Evolutionary conservation across 1,140 invertebrate genomes (phyloP).

Genomic region (Aethina tumida): DNA sequence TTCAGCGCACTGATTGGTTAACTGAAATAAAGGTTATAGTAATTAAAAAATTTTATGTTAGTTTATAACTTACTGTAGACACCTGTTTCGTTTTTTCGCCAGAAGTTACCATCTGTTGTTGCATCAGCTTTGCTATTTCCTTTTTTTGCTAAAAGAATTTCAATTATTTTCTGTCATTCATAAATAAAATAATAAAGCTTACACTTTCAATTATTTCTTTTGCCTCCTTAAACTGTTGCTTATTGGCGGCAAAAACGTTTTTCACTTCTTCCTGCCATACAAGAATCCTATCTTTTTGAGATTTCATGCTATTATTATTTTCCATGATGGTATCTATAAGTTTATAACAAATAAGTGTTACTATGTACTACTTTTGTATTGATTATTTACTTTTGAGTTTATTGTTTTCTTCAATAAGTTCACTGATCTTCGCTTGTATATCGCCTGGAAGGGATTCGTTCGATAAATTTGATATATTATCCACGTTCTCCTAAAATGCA

Average conservation of each 20-base stretch:
- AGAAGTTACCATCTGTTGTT: conserved; percentile 2
- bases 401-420: conserved; percentile 17
- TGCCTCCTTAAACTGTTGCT: conserved; percentile 42
- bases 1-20: no score
- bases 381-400: conserved; percentile 13
- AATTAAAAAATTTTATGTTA: no score
- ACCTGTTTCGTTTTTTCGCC: not conserved
- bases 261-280: conserved; percentile 41
- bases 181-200: conserved; percentile 8
- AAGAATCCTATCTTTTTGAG: conserved; percentile 40
- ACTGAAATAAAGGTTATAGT: no score
- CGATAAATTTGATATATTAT: conserved; percentile 8
- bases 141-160: not conserved
- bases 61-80: not conserved
- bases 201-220: conserved; percentile 35
- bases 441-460: conserved; percentile 11
- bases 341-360: conserved; percentile 2
- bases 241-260: conserved; percentile 38
- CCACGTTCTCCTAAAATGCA: not conserved
- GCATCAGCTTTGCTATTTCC: conserved; percentile 1
- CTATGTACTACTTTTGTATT: not conserved
- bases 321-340: conserved; percentile 39
- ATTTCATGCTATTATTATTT: conserved; percentile 44
- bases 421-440: conserved; percentile 14
- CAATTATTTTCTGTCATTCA: not conserved